Base-by-base conservation (phyloP, 2,888 invertebrate species). In the Synanthedon andrenaeformis region DNA sequence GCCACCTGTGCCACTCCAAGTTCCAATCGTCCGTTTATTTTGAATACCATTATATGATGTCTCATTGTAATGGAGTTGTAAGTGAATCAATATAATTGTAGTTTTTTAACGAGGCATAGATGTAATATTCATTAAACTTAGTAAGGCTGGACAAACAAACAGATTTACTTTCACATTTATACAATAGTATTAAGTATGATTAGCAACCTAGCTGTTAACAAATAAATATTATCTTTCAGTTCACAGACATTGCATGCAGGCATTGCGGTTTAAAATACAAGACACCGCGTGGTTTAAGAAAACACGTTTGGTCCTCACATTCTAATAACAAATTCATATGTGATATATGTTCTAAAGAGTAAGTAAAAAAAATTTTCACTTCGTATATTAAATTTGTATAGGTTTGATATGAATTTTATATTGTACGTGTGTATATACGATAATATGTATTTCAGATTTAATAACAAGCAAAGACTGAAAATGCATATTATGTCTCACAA, bases 331-430 rank as follows among this genome's bases (percentile, higher is more conserved):
- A 51, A 17, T 78, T 59, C 51, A 55, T 66, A 51, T 82, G 82
- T 57, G 74, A 81, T 56, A 53, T 67, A 51, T 82, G 82, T 58
- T 65, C 67, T 28, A 79, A 76, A 69, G 56, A 61, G 82, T 82
- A 59, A 66, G 66, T 63, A 58, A 14, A 10, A 8, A 23, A 3
- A 52, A 10, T 51, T n/a, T 17, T 13, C 42, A 41, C n/a, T 53
- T 23, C 51, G 3, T 14, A 35, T 49, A 51, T 49, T 51, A 28
- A 49, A 23, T 23, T 23, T 23, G 23, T 23, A 23, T 4, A n/a
- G n/a, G 23, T 23, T 23, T 23, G 23, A 45, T 45, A 8, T 45
- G 35, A 51, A 41, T 28, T 28, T 5, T 19, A 3, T 3, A 3
- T 28, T 28, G 5, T 28, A 28, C 28, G 0, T 13, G 3, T 11